Percentiles rank a stretch among this genome's conserved stretches.
These are phyloP conservation scores for Conger conger DNA, from an alignment of 2,113 vertebrate species.

Conservation along the genomic window DNA sequence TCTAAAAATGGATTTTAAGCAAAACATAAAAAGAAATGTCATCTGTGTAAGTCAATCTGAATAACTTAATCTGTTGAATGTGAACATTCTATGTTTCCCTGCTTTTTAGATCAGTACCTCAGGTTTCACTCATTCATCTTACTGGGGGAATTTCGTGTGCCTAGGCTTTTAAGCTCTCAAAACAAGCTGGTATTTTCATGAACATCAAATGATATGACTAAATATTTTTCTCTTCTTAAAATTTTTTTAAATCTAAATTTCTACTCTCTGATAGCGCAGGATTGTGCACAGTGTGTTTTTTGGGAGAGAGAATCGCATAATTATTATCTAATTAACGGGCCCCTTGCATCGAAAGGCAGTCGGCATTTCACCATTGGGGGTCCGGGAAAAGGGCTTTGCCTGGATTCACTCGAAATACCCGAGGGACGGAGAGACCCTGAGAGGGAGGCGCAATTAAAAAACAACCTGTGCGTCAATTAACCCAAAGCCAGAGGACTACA, in stretches of 20 bases:
- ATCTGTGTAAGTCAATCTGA: no score
- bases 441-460: neutral
- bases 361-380: neutral
- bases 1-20: no score
- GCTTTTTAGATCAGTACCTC: neutral
- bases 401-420: neutral
- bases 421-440: neutral
- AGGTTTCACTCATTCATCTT: conserved; percentile 15
- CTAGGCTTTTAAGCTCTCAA: conserved; percentile 8
- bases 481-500: neutral
- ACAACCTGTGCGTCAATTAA: conserved; percentile 13
- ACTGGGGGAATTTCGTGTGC: conserved; percentile 11
- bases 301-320: neutral
- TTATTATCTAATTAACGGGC: neutral
- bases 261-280: neutral
- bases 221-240: conserved; percentile 8
- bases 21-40: no score
- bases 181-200: neutral
- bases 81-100: neutral
- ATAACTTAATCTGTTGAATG: no score
- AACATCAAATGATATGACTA: conserved; percentile 12
- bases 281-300: neutral
- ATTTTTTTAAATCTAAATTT: neutral
- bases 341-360: neutral
- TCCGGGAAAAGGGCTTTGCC: neutral